Evolutionary conservation across 2,113 vertebrate genomes (phyloP).

Genomic region (Ophiodon elongatus): DNA sequence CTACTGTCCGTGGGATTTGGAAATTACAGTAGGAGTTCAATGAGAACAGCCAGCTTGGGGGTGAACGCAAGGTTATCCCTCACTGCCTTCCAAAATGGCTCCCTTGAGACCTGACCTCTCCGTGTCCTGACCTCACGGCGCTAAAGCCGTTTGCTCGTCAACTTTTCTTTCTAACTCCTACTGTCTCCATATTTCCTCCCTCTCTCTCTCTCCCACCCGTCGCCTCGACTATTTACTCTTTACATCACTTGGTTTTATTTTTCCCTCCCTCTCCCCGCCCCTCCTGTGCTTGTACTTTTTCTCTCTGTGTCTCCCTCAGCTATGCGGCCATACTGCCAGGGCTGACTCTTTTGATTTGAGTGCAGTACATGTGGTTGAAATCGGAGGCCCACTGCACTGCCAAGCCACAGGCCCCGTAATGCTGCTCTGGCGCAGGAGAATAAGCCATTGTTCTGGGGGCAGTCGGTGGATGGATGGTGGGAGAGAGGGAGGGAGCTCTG

Average conservation of each 20-base stretch:
- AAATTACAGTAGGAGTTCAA: conserved; percentile 55
- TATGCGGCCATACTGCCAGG: conserved; percentile 88
- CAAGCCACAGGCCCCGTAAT: conserved; percentile 92
- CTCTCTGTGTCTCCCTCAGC: conserved; percentile 79
- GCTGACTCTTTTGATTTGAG: conserved; percentile 91
- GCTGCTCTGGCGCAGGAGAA: conserved; percentile 89
- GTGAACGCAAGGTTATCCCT: conserved; percentile 67
- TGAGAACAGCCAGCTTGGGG: conserved; percentile 46
- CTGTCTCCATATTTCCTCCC: conserved; percentile 42
- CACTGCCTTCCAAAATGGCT: conserved; percentile 49
- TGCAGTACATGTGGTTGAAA: conserved; percentile 98
- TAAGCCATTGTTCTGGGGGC: conserved; percentile 90
- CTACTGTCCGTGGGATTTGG: conserved; percentile 69
- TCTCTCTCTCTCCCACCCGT: conserved; percentile 2
- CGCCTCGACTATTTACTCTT: conserved; percentile 53
- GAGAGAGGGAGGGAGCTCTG: conserved; percentile 37
- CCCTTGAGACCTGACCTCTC: conserved; percentile 54
- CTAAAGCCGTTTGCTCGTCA: conserved; percentile 51
- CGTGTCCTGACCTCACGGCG: conserved; percentile 51
- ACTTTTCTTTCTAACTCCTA: conserved; percentile 40
- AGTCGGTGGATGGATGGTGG: conserved; percentile 78
- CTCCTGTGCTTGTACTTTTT: conserved; percentile 46
- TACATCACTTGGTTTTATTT: conserved; percentile 68
- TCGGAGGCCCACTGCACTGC: conserved; percentile 89
- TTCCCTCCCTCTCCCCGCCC: conserved; percentile 36